Conservation (phyloP, 2,888 invertebrate genomes). For the Drosophila infuscata region DNA sequence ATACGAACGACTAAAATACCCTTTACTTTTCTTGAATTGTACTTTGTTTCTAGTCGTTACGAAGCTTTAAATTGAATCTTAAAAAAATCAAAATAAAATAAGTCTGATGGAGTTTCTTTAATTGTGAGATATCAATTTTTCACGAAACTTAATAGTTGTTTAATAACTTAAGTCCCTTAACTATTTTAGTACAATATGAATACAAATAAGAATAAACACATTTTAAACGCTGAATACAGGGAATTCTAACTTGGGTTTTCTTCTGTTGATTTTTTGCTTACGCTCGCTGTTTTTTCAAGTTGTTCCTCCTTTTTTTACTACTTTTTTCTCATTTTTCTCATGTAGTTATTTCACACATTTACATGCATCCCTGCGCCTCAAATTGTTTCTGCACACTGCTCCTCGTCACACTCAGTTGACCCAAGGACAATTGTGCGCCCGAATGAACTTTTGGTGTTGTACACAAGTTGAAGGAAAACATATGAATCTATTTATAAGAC, state of each 20-base stretch:
- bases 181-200: background rate
- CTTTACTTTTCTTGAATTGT: background rate
- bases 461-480: conserved; percentile 31
- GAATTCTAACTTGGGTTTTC: background rate
- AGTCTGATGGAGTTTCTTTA: background rate
- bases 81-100: background rate
- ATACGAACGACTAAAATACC: background rate
- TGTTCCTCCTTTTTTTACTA: background rate
- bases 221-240: background rate
- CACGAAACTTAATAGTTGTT: too few relatives aligned
- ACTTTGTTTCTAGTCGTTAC: background rate
- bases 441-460: conserved; percentile 36
- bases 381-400: conserved; percentile 50
- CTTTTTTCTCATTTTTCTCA: background rate
- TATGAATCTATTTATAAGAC: conserved; percentile 43
- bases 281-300: conserved; percentile 23
- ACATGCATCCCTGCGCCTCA: conserved; percentile 45
- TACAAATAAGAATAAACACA: background rate
- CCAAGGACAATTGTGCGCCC: conserved; percentile 37
- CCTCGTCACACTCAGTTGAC: conserved; percentile 12
- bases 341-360: conserved; percentile 54
- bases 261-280: background rate
- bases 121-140: background rate
- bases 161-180: background rate
- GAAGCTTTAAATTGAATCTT: background rate